phyloP scores from a whole-genome alignment of 2,888 invertebrate genomes.

The Apamea crenata region DNA sequence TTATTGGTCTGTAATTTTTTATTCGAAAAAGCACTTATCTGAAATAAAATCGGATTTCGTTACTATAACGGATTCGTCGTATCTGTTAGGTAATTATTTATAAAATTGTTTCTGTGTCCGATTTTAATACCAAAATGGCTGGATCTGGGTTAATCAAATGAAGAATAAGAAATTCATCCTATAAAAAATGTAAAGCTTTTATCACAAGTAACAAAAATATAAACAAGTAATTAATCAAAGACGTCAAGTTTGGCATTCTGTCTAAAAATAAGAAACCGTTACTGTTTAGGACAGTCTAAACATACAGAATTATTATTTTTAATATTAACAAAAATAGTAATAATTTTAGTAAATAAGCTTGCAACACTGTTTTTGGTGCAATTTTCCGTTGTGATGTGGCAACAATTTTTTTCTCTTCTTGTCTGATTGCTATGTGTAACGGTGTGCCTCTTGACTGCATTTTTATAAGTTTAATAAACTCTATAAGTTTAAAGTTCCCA shows the following conservation, averaged over 20 bases:
- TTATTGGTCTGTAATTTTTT: not conserved
- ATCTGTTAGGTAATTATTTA: constrained; percentile 22
- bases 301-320: no score
- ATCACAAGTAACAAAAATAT: not conserved
- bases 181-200: not conserved
- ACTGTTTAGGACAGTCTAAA: no score
- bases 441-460: no score
- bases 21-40: not conserved
- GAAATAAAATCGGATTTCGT: not conserved
- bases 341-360: no score
- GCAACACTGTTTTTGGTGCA: no score
- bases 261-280: constrained; percentile 27
- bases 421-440: no score
- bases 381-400: no score
- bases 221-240: not conserved
- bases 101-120: constrained; percentile 11
- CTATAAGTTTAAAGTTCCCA: no score
- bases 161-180: not conserved
- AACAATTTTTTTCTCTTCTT: no score
- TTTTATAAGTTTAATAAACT: no score
- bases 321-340: no score
- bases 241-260: constrained; percentile 6
- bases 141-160: constrained; percentile 26
- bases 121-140: constrained; percentile 37
- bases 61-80: not conserved